Percentiles rank a stretch among this genome's conserved stretches.
These are phyloP conservation scores for Dasyprocta punctata DNA, from an alignment of 2,113 vertebrate genomes.

Conservation along the genomic window DNA sequence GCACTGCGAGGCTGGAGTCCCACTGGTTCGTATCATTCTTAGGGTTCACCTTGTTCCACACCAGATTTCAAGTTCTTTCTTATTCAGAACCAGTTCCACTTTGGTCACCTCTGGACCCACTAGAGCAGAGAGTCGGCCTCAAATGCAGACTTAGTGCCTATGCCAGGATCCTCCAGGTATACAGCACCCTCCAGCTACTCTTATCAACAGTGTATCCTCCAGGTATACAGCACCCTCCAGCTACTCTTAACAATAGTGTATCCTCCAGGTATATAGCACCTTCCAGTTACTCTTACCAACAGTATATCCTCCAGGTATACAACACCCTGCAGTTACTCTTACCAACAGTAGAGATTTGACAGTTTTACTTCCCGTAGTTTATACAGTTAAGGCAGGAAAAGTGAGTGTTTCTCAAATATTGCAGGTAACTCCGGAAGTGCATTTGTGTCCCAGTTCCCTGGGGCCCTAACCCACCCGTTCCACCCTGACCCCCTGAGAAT, in stretches of 20 bases:
- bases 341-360: neutral
- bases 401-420: neutral
- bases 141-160: accelerated
- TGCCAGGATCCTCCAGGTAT: accelerated
- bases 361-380: neutral
- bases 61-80: neutral
- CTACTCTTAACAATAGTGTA: no score
- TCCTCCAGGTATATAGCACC: neutral
- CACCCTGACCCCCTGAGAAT: neutral
- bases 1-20: accelerated
- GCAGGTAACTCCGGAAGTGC: neutral
- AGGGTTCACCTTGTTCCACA: no score
- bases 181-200: neutral
- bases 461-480: neutral
- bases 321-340: neutral
- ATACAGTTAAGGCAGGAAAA: neutral
- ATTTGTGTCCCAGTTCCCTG: neutral
- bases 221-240: neutral
- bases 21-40: accelerated
- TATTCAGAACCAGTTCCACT: neutral
- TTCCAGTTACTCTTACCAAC: neutral
- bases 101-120: accelerated
- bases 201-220: no score
- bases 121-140: accelerated
- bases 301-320: neutral